Evolutionary conservation across 2,797 vertebrate species (phyloP).

Genomic region (Triplophysa bombifrons): DNA sequence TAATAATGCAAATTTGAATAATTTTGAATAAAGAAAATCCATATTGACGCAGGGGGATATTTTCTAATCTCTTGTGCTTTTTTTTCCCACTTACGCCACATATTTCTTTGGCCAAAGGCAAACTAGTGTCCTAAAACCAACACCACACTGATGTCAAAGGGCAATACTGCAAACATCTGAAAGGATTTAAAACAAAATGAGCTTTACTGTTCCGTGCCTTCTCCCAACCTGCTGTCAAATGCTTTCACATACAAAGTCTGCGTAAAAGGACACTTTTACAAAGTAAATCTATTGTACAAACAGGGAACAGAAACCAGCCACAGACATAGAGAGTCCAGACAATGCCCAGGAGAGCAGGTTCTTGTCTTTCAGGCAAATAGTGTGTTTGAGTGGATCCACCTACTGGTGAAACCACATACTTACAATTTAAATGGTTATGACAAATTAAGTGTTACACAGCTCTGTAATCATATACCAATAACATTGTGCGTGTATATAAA

Average conservation of each 20-base stretch:
- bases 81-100: conserved; percentile 40
- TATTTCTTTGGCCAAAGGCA: background rate
- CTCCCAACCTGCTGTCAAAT: background rate
- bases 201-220: background rate
- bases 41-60: background rate
- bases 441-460: background rate
- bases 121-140: background rate
- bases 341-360: conserved; percentile 27
- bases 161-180: background rate
- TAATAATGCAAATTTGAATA: conserved; percentile 31
- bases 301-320: conserved; percentile 21
- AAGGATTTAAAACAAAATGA: background rate
- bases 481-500: background rate
- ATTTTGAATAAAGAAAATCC: conserved; percentile 40
- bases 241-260: conserved; percentile 22
- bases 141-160: background rate
- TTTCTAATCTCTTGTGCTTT: conserved; percentile 42
- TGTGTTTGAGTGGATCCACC: conserved; percentile 16
- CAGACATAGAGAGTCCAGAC: conserved; percentile 52
- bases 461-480: background rate
- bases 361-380: background rate
- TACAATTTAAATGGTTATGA: conserved; percentile 10
- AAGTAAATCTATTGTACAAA: conserved; percentile 37
- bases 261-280: conserved; percentile 25
- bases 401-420: conserved; percentile 27